Conservation (phyloP, 2,113 vertebrate genomes). For the Xenopus borealis region DNA sequence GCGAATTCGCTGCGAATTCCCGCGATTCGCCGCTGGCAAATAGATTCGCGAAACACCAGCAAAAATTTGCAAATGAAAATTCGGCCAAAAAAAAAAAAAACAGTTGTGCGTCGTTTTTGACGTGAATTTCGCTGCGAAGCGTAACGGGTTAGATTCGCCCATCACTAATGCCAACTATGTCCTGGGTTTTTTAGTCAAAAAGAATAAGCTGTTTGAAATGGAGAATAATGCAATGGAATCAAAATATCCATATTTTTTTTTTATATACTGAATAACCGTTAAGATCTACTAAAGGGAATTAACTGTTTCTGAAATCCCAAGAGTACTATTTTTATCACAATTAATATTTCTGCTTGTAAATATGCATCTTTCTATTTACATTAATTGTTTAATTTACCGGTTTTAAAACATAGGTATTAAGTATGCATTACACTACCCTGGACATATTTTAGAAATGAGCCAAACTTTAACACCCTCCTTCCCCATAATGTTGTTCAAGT, state of each 20-base stretch:
- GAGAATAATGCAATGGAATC: background rate
- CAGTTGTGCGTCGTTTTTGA: too few relatives aligned
- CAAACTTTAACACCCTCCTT: slow-evolving; percentile 20
- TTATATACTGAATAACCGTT: too few relatives aligned
- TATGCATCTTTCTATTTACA: slow-evolving; percentile 5
- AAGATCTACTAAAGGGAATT: background rate
- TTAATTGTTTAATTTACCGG: slow-evolving; percentile 5
- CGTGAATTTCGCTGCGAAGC: too few relatives aligned
- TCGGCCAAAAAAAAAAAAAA: too few relatives aligned
- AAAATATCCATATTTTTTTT: background rate
- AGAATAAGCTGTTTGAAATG: background rate
- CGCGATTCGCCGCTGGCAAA: too few relatives aligned
- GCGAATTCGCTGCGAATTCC: too few relatives aligned
- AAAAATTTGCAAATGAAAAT: too few relatives aligned
- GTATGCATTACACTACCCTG: background rate
- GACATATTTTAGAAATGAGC: slow-evolving; percentile 15
- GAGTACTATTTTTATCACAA: slow-evolving; percentile 12
- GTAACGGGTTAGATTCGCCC: too few relatives aligned
- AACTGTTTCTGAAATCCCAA: background rate
- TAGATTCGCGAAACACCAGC: too few relatives aligned
- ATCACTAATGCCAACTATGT: too few relatives aligned
- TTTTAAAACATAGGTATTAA: background rate
- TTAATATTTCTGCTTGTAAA: slow-evolving; percentile 26
- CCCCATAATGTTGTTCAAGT: slow-evolving; percentile 8
- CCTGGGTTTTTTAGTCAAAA: background rate